Conservation (phyloP, 2,888 invertebrate genomes). For the Lasioglossum calceatum region DNA sequence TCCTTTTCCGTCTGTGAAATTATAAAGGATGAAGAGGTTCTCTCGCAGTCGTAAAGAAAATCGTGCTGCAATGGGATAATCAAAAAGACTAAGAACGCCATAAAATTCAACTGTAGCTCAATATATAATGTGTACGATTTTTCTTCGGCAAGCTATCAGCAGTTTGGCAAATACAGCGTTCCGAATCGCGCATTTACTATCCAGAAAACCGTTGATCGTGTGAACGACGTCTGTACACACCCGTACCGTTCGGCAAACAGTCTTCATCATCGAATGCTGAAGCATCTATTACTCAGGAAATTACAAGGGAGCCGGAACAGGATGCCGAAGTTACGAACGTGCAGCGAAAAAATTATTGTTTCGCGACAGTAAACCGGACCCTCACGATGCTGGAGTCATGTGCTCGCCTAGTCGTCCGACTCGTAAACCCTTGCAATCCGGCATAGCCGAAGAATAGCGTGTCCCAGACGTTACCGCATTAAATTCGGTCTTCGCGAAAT, state of each 20-base stretch:
- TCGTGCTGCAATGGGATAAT: background rate
- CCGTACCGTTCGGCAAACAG: background rate
- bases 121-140: background rate
- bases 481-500: background rate
- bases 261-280: background rate
- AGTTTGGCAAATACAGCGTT: background rate
- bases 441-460: background rate
- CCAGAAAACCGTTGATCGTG: background rate
- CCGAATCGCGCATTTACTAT: background rate
- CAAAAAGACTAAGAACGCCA: background rate
- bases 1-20: background rate
- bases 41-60: background rate
- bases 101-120: background rate
- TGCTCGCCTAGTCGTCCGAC: background rate
- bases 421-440: background rate
- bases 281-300: background rate
- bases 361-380: background rate
- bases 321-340: background rate
- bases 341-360: background rate
- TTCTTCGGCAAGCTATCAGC: slow-evolving; percentile 1
- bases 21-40: background rate
- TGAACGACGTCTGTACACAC: background rate
- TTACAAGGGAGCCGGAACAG: background rate
- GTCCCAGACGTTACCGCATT: slow-evolving; percentile 2
- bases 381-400: background rate